Conservation (phyloP, 2,888 invertebrate genomes). For the Leptarthrus brevirostris region DNA sequence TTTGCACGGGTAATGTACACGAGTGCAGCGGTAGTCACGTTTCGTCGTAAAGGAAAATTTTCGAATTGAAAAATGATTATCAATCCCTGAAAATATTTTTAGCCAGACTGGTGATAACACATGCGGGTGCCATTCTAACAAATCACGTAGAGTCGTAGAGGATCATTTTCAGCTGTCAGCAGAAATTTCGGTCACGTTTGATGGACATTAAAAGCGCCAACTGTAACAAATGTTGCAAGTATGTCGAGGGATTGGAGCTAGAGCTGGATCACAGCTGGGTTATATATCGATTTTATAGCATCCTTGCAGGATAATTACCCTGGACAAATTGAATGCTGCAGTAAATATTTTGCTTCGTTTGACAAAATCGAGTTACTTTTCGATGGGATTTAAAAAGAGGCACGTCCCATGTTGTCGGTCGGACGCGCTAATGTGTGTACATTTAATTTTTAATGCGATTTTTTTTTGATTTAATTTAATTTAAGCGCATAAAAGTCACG, state of each 20-base stretch:
- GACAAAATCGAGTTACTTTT: neutral
- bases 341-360: neutral
- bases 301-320: neutral
- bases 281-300: neutral
- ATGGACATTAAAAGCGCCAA: constrained; percentile 48
- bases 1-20: constrained; percentile 2
- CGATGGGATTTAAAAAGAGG: neutral
- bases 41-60: constrained; percentile 23
- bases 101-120: constrained; percentile 40
- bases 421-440: no score
- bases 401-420: no score
- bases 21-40: constrained; percentile 34
- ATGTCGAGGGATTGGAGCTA: neutral
- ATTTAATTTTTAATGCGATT: neutral
- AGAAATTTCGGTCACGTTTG: constrained; percentile 49
- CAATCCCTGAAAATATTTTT: constrained; percentile 42
- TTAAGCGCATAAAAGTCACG: neutral
- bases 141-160: constrained; percentile 46
- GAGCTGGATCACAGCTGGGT: neutral
- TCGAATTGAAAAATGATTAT: constrained; percentile 49
- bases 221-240: constrained; percentile 39
- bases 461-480: neutral
- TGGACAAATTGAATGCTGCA: neutral
- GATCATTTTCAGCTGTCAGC: constrained; percentile 48
- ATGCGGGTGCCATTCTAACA: constrained; percentile 22